A percentile compares a stretch with the other conserved stretches of the same genome.
Evolutionary conservation across 2,113 vertebrate genomes (phyloP).

Genomic region (Ptyas mucosa): DNA sequence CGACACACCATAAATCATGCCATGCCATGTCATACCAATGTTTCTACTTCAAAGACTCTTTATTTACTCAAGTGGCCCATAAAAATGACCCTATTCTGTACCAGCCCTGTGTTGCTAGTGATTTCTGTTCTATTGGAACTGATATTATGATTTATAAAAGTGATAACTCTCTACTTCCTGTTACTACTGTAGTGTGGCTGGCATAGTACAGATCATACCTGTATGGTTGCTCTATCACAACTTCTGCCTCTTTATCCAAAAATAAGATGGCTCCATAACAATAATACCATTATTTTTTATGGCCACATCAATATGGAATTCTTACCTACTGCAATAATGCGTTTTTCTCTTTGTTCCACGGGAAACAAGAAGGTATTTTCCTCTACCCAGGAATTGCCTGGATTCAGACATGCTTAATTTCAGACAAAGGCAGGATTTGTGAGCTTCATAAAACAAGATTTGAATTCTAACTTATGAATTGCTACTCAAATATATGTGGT

Average conservation of each 20-base stretch:
- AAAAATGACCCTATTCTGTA: neutral
- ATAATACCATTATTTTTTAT: neutral
- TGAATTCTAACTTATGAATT: neutral
- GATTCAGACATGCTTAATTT: neutral
- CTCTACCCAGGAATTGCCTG: too few relatives aligned
- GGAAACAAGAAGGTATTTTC: neutral
- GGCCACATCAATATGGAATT: neutral
- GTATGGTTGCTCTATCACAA: neutral
- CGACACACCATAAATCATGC: neutral
- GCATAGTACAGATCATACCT: neutral
- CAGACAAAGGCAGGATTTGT: neutral
- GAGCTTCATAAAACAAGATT: neutral
- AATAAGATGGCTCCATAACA: neutral
- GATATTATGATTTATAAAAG: neutral
- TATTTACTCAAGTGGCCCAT: neutral
- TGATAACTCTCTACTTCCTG: neutral
- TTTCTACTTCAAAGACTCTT: neutral
- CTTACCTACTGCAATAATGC: neutral
- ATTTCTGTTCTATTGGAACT: neutral
- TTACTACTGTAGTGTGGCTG: neutral
- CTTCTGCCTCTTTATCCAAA: neutral
- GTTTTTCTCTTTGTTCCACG: neutral
- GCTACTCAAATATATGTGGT: neutral
- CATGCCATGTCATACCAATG: neutral
- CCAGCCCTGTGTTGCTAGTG: neutral